Conservation (phyloP, 2,888 invertebrate genomes). For the Carpatolechia fugitivella region DNA sequence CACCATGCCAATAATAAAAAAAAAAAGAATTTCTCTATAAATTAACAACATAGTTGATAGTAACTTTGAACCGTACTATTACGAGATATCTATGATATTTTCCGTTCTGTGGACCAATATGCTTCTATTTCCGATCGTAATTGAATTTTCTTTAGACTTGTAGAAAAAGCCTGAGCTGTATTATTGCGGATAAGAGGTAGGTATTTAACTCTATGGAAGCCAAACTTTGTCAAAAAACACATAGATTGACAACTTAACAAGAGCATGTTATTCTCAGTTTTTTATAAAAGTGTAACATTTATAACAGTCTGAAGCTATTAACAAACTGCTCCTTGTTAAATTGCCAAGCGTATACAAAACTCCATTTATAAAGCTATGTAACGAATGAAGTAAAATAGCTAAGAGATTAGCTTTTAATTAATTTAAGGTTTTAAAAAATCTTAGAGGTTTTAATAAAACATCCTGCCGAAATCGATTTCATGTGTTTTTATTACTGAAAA, state of each 20-base stretch:
- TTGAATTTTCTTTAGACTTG: background rate
- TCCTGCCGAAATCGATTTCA: slow-evolving; percentile 58
- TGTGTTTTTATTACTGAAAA: slow-evolving; percentile 63
- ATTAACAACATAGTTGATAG: too few relatives aligned
- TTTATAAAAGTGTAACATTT: too few relatives aligned
- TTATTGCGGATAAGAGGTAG: slow-evolving; percentile 12
- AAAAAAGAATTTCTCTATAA: too few relatives aligned
- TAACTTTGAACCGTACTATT: background rate
- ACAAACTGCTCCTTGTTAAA: background rate
- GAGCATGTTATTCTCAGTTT: too few relatives aligned
- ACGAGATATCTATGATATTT: background rate
- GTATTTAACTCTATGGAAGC: slow-evolving; percentile 12
- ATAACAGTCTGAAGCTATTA: too few relatives aligned
- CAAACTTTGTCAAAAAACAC: slow-evolving; percentile 2
- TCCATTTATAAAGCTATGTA: slow-evolving; percentile 1
- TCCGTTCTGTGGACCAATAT: slow-evolving; percentile 5
- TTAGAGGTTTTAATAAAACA: slow-evolving; percentile 67
- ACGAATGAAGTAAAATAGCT: slow-evolving; percentile 11
- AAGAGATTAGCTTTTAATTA: slow-evolving; percentile 19
- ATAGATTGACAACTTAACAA: background rate
- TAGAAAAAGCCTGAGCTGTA: slow-evolving; percentile 12
- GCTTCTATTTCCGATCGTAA: background rate
- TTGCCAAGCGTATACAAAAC: slow-evolving; percentile 4
- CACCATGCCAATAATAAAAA: too few relatives aligned
- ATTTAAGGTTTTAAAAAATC: slow-evolving; percentile 33